Conservation (phyloP, 2,797 vertebrate species). For the Tamandua tetradactyla region DNA sequence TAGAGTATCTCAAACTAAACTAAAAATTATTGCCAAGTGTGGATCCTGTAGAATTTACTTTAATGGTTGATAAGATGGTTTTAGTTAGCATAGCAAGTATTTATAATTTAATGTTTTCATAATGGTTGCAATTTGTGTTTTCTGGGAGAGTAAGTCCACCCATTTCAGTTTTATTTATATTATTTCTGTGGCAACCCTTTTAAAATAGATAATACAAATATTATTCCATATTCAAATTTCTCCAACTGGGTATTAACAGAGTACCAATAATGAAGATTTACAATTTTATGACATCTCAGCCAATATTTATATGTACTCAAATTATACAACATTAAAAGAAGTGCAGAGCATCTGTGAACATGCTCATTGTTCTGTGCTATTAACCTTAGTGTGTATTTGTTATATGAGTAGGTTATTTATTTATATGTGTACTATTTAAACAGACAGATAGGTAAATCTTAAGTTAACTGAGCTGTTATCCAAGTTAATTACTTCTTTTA, state of each 20-base stretch:
- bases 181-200: conserved; percentile 54
- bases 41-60: background rate
- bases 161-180: conserved; percentile 36
- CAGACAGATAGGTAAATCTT: background rate
- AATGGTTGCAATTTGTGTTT: conserved; percentile 44
- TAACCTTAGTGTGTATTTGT: background rate
- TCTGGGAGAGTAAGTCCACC: conserved; percentile 17
- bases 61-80: background rate
- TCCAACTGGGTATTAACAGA: background rate
- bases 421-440: background rate
- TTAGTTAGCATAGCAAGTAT: conserved; percentile 41
- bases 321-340: conserved; percentile 6
- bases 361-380: background rate
- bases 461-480: background rate
- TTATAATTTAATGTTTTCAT: conserved; percentile 36
- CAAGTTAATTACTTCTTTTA: background rate
- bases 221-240: background rate
- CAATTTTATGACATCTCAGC: background rate
- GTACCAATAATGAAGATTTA: background rate
- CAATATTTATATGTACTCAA: conserved; percentile 39
- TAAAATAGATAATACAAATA: conserved; percentile 10
- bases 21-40: background rate
- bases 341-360: background rate
- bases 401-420: background rate
- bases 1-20: conserved; percentile 4